Conservation (phyloP, 2,888 invertebrate genomes). For the Arenicola marina region DNA sequence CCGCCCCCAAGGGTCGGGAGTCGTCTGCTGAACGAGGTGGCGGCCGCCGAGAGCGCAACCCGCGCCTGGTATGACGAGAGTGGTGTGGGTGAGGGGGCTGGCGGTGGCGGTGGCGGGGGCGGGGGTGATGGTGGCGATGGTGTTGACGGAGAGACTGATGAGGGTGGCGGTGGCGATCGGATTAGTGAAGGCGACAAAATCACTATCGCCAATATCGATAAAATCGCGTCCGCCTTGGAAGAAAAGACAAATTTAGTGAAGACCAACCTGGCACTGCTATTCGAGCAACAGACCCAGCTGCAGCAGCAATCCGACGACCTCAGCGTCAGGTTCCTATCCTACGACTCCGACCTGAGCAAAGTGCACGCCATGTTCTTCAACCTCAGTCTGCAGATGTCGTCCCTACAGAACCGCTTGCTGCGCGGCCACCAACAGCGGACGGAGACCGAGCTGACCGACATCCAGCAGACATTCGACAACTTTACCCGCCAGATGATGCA, state of each 20-base stretch:
- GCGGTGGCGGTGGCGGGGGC: too few relatives aligned
- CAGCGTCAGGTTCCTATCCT: too few relatives aligned
- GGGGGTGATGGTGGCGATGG: too few relatives aligned
- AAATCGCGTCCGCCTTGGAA: neutral
- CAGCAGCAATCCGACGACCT: neutral
- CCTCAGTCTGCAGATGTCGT: conserved; percentile 36
- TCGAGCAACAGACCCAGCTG: neutral
- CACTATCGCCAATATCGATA: too few relatives aligned
- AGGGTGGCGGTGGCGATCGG: too few relatives aligned
- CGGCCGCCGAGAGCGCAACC: too few relatives aligned
- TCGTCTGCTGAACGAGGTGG: too few relatives aligned
- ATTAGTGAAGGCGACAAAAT: too few relatives aligned
- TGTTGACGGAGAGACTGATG: too few relatives aligned
- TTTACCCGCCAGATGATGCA: conserved; percentile 59
- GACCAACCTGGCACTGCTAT: neutral
- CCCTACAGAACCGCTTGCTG: conserved; percentile 37
- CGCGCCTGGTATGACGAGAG: too few relatives aligned
- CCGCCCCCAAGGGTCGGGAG: too few relatives aligned
- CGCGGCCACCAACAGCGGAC: conserved; percentile 42
- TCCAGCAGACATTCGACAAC: conserved; percentile 39
- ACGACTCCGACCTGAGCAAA: conserved; percentile 34
- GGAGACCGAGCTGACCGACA: conserved; percentile 42
- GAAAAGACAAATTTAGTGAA: neutral
- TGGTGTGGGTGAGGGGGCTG: too few relatives aligned
- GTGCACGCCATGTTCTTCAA: conserved; percentile 38